Evolutionary conservation across 2,113 vertebrate species (phyloP).

Genomic region (Ornithorhynchus anatinus): DNA sequence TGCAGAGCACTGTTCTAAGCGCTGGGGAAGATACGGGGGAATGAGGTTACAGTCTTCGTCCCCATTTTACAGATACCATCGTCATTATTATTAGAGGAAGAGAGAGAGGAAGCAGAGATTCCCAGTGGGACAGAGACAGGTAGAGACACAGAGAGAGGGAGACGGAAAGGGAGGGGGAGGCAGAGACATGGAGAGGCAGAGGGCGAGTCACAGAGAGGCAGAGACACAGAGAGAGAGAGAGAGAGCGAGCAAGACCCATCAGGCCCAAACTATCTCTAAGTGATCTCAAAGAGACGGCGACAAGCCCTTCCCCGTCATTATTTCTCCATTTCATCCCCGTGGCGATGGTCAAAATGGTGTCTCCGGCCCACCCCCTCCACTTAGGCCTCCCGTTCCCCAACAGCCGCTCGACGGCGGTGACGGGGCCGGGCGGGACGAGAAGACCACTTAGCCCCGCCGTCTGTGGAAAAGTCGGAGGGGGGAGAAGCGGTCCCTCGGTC

Average conservation of each 20-base stretch:
- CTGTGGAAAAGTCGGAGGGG: slow-evolving; percentile 58
- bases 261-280: slow-evolving; percentile 66
- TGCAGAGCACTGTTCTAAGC: too few species aligned
- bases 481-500: slow-evolving; percentile 72
- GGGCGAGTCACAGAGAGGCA: background rate
- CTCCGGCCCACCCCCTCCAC: slow-evolving; percentile 74
- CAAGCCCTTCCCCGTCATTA: slow-evolving; percentile 74
- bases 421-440: slow-evolving; percentile 79
- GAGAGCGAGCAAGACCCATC: background rate
- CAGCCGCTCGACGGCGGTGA: slow-evolving; percentile 70
- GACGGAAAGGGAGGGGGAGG: background rate
- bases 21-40: too few species aligned
- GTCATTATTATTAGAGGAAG: too few species aligned
- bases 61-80: too few species aligned
- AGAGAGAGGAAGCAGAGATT: background rate
- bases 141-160: too few species aligned
- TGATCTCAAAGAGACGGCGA: slow-evolving; percentile 70
- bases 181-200: background rate
- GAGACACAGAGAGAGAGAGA: too few species aligned
- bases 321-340: slow-evolving; percentile 66
- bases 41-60: too few species aligned
- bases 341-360: slow-evolving; percentile 71
- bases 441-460: slow-evolving; percentile 87
- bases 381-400: slow-evolving; percentile 74
- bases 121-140: rapidly evolving